Percentiles rank a stretch among this genome's conserved stretches.
phyloP scores from a whole-genome alignment of 2,888 invertebrate genomes.

The Eretmocerus hayati region DNA sequence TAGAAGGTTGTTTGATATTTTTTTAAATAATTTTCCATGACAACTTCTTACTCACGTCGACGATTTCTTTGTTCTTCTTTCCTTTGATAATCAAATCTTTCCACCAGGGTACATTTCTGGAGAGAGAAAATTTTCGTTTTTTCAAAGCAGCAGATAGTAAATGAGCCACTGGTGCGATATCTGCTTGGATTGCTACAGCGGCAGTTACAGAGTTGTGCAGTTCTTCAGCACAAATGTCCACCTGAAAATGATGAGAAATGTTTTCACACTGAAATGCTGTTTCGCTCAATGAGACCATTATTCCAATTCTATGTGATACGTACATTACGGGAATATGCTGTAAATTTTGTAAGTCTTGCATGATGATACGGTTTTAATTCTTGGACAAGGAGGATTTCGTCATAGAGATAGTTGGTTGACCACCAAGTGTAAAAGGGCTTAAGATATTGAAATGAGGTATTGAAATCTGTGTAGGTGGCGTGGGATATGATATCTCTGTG shows the following conservation, averaged over 20 bases:
- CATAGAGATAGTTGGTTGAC: too few species aligned
- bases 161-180: conserved; percentile 66
- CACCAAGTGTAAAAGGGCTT: too few species aligned
- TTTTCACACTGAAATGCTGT: neutral
- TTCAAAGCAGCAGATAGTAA: conserved; percentile 57
- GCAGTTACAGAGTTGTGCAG: conserved; percentile 82
- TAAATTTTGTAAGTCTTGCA: too few species aligned
- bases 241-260: conserved; percentile 45
- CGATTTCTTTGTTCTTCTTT: conserved; percentile 62
- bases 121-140: conserved; percentile 53
- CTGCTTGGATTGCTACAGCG: conserved; percentile 76
- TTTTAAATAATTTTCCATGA: too few species aligned
- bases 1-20: too few species aligned
- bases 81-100: conserved; percentile 61
- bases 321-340: too few species aligned
- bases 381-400: too few species aligned
- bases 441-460: too few species aligned
- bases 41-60: conserved; percentile 57
- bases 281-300: neutral
- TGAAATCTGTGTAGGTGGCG: too few species aligned
- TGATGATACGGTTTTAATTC: too few species aligned
- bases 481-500: too few species aligned
- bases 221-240: conserved; percentile 85
- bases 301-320: neutral
- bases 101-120: conserved; percentile 67